Percentiles rank a stretch among this genome's conserved stretches.
These are phyloP conservation scores for Borostomias antarcticus DNA, from an alignment of 2,797 vertebrate genomes.

Conservation along the genomic window DNA sequence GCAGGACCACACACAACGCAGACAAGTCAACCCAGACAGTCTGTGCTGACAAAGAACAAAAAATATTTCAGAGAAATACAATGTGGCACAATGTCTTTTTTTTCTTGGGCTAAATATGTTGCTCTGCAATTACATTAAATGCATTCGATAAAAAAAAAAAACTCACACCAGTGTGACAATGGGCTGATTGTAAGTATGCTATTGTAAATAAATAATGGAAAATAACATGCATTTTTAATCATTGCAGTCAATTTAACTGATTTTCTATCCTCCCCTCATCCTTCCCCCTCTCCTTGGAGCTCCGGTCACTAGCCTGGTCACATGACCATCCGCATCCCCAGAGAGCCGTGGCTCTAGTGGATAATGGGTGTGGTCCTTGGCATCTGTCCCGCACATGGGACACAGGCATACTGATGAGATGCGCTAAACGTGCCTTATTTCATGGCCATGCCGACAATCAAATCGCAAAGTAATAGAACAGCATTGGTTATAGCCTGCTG, in stretches of 20 bases:
- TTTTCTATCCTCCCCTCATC: not conserved
- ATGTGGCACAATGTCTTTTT: too few species aligned
- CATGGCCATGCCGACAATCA: not conserved
- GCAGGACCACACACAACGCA: too few species aligned
- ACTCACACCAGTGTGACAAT: too few species aligned
- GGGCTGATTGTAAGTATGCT: too few species aligned
- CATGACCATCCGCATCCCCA: slow-evolving; percentile 28
- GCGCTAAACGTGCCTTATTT: slow-evolving; percentile 38
- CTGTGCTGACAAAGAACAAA: too few species aligned
- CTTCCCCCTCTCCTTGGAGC: not conserved
- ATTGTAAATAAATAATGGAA: not conserved
- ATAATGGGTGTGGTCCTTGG: slow-evolving; percentile 73
- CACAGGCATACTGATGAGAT: slow-evolving; percentile 51
- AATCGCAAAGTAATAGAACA: slow-evolving; percentile 23
- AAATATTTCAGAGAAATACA: too few species aligned
- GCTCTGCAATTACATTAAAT: too few species aligned
- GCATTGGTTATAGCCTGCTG: not conserved
- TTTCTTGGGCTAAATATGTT: too few species aligned
- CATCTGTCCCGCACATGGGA: slow-evolving; percentile 56
- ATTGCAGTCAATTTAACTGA: not conserved
- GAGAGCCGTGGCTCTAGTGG: slow-evolving; percentile 21
- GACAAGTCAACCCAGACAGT: too few species aligned
- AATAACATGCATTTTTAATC: not conserved
- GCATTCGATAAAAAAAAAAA: too few species aligned
- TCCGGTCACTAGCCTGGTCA: slow-evolving; percentile 20